A percentile compares a stretch with the other conserved stretches of the same genome.
phyloP scores from a whole-genome alignment of 2,888 invertebrate genomes.

The Agriopis marginaria region DNA sequence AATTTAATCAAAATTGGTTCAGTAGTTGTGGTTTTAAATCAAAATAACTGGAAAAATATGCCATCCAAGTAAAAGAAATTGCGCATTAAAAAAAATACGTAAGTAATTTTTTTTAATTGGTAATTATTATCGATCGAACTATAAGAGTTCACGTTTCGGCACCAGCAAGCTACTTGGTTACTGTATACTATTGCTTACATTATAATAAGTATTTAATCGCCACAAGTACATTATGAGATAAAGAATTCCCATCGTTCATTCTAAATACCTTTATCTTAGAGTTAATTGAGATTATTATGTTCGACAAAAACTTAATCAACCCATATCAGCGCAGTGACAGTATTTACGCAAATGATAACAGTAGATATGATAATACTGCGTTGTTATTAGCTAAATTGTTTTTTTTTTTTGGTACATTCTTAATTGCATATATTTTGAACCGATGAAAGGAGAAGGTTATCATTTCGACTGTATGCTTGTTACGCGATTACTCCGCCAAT shows the following conservation, averaged over 20 bases:
- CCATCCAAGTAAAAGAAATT: too few relatives aligned
- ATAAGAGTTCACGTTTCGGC: too few relatives aligned
- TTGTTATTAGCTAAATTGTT: slow-evolving; percentile 21
- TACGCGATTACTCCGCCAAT: too few relatives aligned
- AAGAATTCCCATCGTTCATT: slow-evolving; percentile 25
- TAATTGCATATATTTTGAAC: too few relatives aligned
- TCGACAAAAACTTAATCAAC: slow-evolving; percentile 19
- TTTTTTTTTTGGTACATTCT: neutral
- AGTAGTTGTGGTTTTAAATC: too few relatives aligned
- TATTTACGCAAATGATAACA: slow-evolving; percentile 27
- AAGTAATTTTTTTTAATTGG: too few relatives aligned
- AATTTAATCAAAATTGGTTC: too few relatives aligned
- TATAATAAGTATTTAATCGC: slow-evolving; percentile 5
- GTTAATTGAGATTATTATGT: slow-evolving; percentile 27
- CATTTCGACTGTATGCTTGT: too few relatives aligned
- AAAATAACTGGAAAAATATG: too few relatives aligned
- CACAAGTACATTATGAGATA: slow-evolving; percentile 14
- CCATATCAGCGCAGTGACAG: slow-evolving; percentile 23
- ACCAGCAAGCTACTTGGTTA: neutral
- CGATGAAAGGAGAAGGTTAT: too few relatives aligned
- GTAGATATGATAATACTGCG: slow-evolving; percentile 10
- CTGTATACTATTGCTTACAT: neutral
- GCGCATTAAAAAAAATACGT: too few relatives aligned
- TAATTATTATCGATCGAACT: too few relatives aligned
- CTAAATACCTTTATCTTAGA: slow-evolving; percentile 27